These are phyloP conservation scores for Cyclina sinensis DNA, from an alignment of 1,140 invertebrate genomes.

Conservation along the genomic window DNA sequence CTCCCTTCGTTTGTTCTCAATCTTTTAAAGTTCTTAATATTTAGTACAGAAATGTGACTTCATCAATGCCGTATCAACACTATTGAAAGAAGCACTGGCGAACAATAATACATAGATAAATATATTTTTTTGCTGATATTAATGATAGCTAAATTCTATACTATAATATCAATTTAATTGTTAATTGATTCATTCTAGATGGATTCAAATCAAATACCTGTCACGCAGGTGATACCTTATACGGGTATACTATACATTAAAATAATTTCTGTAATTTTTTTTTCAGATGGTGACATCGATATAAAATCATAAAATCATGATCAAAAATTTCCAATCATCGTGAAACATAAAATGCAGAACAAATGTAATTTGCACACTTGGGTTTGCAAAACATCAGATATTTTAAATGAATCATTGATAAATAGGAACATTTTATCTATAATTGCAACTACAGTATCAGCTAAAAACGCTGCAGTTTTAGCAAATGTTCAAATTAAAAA, in stretches of 20 bases:
- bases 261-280: conserved; percentile 2
- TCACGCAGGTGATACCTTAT: conserved; percentile 2
- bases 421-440: too few species aligned
- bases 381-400: neutral
- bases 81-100: neutral
- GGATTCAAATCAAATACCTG: conserved; percentile 7
- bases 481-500: too few species aligned
- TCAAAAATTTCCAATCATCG: conserved; percentile 11
- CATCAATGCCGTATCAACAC: neutral
- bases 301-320: neutral
- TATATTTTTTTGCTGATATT: too few species aligned
- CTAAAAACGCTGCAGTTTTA: too few species aligned
- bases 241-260: neutral
- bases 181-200: neutral
- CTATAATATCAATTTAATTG: neutral
- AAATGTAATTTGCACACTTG: neutral
- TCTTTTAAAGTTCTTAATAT: too few species aligned
- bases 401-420: neutral
- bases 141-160: neutral
- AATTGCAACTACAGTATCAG: too few species aligned
- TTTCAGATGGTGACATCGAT: neutral
- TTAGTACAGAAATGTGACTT: too few species aligned
- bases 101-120: too few species aligned
- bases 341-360: conserved; percentile 10
- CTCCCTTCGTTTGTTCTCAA: neutral